These are phyloP conservation scores for Addax nasomaculatus DNA, from an alignment of 2,113 vertebrate genomes.

Conservation along the genomic window DNA sequence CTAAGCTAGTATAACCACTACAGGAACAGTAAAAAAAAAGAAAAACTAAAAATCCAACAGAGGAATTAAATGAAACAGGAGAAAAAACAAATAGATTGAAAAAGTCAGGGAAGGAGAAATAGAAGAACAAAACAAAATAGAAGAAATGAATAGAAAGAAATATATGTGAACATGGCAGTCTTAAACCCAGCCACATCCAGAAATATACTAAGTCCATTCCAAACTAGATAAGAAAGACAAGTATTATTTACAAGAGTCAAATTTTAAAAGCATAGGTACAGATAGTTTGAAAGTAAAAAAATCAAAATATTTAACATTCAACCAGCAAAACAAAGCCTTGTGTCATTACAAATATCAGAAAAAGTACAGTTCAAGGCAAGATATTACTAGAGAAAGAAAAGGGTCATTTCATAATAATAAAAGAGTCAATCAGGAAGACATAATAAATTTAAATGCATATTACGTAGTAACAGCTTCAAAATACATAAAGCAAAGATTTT, in stretches of 20 bases:
- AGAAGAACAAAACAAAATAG: not conserved
- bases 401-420: not conserved
- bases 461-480: not conserved
- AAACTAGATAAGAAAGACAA: not conserved
- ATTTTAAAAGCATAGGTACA: not conserved
- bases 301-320: not conserved
- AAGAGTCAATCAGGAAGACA: not conserved
- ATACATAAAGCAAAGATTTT: not conserved
- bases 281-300: not conserved
- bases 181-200: not conserved
- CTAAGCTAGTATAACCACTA: not conserved
- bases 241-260: not conserved
- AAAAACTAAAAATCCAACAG: not conserved
- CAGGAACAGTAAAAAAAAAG: not conserved
- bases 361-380: not conserved
- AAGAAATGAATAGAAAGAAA: not conserved
- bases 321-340: not conserved
- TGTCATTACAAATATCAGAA: not conserved
- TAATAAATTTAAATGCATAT: not conserved
- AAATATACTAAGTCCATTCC: not conserved
- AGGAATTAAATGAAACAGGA: not conserved
- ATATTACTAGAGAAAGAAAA: not conserved
- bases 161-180: not conserved
- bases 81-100: not conserved
- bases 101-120: not conserved